Evolutionary conservation across 2,888 invertebrate species (phyloP), one percentile per base, ranked within the genome.

Genomic region (Cataglyphis livida): DNA sequence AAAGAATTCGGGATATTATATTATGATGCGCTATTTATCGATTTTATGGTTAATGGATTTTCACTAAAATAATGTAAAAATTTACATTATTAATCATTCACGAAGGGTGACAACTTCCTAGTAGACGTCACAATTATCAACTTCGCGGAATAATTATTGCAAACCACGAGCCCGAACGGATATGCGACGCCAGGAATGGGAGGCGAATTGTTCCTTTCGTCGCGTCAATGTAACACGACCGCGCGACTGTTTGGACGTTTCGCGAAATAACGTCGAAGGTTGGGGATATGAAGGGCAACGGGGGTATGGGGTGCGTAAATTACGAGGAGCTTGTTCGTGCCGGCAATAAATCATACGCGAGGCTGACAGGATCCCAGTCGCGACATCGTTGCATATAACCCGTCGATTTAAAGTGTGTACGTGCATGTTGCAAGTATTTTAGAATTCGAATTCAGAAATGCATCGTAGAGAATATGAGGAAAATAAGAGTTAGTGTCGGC

Each of bases 281-380:
- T 62, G 76, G 28, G 84, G 84, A 62, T 61, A 81, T 57, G 82
- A 74, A 74, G 32, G 84, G 75, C 78, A 21, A 21, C 70, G 73
- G 21, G 85, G 85, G 54, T 71, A 71, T 65, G 44, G 74, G 66
- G 83, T 87, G 87, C 90, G 90, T 89, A 89, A 89, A 88, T 89
- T 89, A 89, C 87, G 79, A 76, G 85, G 44, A 85, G 79, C 83
- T 82, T 70, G 84, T 84, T 75, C 66, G 84, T 62, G 62, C 62
- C 54, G 81, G 84, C 79, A 87, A 89, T 89, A 88, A 89, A 89
- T 89, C 90, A 89, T 88, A 51, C 82, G 57, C 48, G 62, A 51
- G 59, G 70, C 51, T 84, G 84, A 86, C 87, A 86, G 84, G 83
- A 85, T 70, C 81, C 81, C 89, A 71, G 84, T 82, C 62, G 82